Percentiles rank a stretch among this genome's conserved stretches.
Evolutionary conservation across 2,113 vertebrate genomes (phyloP).

Genomic region (Haemorhous mexicanus): DNA sequence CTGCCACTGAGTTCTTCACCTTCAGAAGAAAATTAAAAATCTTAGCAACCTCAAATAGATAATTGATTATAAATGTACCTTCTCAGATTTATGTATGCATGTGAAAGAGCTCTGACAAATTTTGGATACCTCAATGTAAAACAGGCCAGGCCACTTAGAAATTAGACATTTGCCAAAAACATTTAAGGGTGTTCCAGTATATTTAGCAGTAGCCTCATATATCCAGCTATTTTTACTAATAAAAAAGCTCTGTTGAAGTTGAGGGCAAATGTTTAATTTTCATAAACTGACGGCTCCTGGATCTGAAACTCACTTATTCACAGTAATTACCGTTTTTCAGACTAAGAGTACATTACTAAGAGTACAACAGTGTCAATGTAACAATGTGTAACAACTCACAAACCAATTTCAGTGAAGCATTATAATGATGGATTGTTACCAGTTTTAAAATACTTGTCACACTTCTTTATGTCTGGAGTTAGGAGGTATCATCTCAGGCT

Average conservation of each 20-base stretch:
- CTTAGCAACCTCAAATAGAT: background rate
- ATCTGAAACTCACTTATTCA: background rate
- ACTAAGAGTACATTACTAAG: background rate
- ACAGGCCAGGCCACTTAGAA: background rate
- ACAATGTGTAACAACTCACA: background rate
- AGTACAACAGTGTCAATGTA: background rate
- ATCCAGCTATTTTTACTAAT: background rate
- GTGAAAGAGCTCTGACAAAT: background rate
- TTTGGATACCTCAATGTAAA: background rate
- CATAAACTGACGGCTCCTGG: background rate
- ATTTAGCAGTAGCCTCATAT: background rate
- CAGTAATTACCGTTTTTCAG: background rate
- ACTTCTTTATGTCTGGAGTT: background rate
- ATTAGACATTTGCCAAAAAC: background rate
- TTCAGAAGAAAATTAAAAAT: slow-evolving; percentile 3
- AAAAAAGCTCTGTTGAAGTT: background rate
- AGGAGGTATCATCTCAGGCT: background rate
- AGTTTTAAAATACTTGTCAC: slow-evolving; percentile 26
- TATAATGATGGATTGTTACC: background rate
- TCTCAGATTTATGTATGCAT: background rate
- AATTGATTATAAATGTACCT: background rate
- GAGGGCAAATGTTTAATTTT: background rate
- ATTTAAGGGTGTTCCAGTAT: background rate
- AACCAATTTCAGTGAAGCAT: background rate
- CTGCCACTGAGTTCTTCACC: background rate